Evolutionary conservation across 2,888 invertebrate species (phyloP).

Genomic region (Drosophila subsilvestris): DNA sequence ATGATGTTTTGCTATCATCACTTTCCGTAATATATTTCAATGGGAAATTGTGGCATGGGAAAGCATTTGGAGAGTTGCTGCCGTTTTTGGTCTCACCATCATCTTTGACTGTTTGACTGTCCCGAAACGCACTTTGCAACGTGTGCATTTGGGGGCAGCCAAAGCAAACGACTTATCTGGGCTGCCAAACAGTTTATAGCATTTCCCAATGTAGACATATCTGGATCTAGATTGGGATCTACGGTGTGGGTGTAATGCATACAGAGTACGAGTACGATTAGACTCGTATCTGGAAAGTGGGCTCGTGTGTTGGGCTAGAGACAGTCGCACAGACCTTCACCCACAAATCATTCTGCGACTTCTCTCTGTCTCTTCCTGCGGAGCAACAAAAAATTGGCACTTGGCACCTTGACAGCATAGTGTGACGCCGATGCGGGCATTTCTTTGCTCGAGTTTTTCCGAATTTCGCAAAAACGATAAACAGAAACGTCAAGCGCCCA

Average conservation of each 20-base stretch:
- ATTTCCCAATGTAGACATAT: constrained; percentile 9
- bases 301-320: constrained; percentile 41
- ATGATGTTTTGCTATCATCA: too few species aligned
- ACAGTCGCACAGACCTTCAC: constrained; percentile 57
- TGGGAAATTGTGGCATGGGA: too few species aligned
- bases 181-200: constrained; percentile 13
- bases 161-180: constrained; percentile 2
- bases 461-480: constrained; percentile 29
- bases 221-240: neutral
- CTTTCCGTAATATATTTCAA: too few species aligned
- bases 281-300: constrained; percentile 43
- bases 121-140: constrained; percentile 3
- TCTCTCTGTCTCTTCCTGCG: neutral
- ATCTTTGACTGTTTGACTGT: neutral
- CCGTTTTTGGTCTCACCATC: too few species aligned
- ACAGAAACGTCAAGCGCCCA: constrained; percentile 26
- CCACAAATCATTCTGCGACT: constrained; percentile 40
- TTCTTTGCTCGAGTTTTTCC: constrained; percentile 20
- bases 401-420: constrained; percentile 48
- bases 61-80: neutral
- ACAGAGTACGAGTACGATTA: neutral
- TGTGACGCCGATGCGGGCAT: constrained; percentile 42
- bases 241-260: constrained; percentile 18
- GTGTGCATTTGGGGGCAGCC: constrained; percentile 3
- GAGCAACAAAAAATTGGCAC: constrained; percentile 9